Conservation (phyloP, 2,797 vertebrate genomes). For the Ctenopoma multispine region DNA sequence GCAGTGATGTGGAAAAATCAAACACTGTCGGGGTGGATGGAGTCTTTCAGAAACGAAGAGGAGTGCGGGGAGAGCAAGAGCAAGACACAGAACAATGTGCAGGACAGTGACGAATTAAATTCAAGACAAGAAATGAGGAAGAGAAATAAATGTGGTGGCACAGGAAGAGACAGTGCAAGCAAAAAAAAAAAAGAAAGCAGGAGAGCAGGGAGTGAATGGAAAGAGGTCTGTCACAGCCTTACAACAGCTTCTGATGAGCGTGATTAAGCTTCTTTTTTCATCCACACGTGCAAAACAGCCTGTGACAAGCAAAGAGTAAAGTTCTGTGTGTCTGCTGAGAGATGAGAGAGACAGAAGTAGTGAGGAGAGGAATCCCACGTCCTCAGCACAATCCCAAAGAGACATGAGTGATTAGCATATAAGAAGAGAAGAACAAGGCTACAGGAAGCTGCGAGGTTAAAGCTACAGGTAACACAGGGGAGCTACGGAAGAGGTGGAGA, state of each 20-base stretch:
- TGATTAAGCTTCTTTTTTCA: conserved; percentile 36
- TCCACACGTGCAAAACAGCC: conserved; percentile 19
- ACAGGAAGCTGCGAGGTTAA: conserved; percentile 22
- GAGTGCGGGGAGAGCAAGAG: background rate
- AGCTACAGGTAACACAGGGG: background rate
- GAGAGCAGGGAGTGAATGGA: conserved; percentile 10
- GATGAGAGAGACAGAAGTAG: too few relatives aligned
- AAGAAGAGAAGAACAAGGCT: too few relatives aligned
- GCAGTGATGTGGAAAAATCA: conserved; percentile 52
- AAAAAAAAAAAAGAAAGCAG: background rate
- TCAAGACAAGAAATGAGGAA: background rate
- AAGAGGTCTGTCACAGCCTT: too few relatives aligned
- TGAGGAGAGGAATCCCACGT: too few relatives aligned
- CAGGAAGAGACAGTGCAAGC: background rate
- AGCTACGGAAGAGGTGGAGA: too few relatives aligned
- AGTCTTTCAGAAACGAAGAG: conserved; percentile 6
- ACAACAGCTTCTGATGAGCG: conserved; percentile 12
- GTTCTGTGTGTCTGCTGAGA: background rate
- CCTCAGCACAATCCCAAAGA: conserved; percentile 23
- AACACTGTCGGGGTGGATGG: conserved; percentile 37
- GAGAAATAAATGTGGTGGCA: conserved; percentile 10
- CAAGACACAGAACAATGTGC: conserved; percentile 9
- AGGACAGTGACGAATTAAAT: conserved; percentile 11
- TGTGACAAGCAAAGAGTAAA: background rate
- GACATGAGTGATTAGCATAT: too few relatives aligned